Conservation (phyloP, 2,888 invertebrate species). For the Netelia fuscicornis region DNA sequence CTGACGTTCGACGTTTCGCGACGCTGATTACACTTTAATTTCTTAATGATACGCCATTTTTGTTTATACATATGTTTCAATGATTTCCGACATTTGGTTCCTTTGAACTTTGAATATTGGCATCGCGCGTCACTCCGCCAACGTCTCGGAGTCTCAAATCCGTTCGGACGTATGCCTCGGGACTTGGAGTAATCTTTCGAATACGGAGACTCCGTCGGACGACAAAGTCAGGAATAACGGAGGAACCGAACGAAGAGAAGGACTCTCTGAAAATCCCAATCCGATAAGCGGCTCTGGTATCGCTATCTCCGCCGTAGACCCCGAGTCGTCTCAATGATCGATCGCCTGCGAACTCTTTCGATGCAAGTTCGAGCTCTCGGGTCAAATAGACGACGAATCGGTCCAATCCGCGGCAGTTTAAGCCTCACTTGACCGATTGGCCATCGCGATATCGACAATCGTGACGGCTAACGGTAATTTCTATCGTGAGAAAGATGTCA, state of each 20-base stretch:
- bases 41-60: too few species aligned
- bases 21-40: too few species aligned
- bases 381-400: conserved; percentile 30
- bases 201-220: conserved; percentile 18
- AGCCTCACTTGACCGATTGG: not conserved
- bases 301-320: not conserved
- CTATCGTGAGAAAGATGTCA: too few species aligned
- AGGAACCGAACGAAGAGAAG: conserved; percentile 7
- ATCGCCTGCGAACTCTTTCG: conserved; percentile 33
- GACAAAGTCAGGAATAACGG: conserved; percentile 24
- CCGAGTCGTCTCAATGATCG: conserved; percentile 8
- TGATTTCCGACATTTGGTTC: too few species aligned
- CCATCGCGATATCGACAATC: not conserved
- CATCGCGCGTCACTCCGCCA: not conserved
- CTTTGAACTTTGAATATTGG: not conserved
- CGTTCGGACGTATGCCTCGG: conserved; percentile 27
- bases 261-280: conserved; percentile 21
- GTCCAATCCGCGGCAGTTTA: conserved; percentile 3
- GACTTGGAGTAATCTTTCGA: conserved; percentile 37
- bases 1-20: too few species aligned
- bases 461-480: too few species aligned
- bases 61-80: too few species aligned
- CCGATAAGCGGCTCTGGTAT: conserved; percentile 37
- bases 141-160: conserved; percentile 27
- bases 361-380: conserved; percentile 26